Percentiles rank a stretch among this genome's conserved stretches.
Evolutionary conservation across 2,113 vertebrate species (phyloP).

Genomic region (Laticauda laticaudata): DNA sequence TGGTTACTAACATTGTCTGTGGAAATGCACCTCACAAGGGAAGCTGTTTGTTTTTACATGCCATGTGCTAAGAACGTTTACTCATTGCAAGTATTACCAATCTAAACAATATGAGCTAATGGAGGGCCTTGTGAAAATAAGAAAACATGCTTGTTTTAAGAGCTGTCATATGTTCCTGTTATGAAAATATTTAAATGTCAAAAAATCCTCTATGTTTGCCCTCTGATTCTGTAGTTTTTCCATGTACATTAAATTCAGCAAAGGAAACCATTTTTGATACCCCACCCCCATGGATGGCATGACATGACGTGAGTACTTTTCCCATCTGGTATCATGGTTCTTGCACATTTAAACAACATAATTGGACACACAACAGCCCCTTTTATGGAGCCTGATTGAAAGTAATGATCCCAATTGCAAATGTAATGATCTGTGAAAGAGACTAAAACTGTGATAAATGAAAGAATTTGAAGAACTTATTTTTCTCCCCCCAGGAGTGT

Average conservation of each 20-base stretch:
- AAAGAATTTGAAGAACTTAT: conserved; percentile 33
- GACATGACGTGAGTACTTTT: conserved; percentile 6
- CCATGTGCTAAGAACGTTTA: conserved; percentile 63
- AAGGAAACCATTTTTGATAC: conserved; percentile 32
- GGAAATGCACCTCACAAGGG: conserved; percentile 52
- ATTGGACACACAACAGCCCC: conserved; percentile 40
- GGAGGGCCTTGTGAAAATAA: conserved; percentile 66
- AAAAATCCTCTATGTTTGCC: conserved; percentile 38
- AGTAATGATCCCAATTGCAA: conserved; percentile 39
- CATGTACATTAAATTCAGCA: conserved; percentile 39
- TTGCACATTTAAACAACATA: conserved; percentile 36
- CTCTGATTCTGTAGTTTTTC: conserved; percentile 38
- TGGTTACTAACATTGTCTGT: conserved; percentile 51
- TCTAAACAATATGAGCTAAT: conserved; percentile 67
- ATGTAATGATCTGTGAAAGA: conserved; percentile 36
- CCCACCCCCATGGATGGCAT: not conserved
- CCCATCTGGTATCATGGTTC: conserved; percentile 14
- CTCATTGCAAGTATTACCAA: conserved; percentile 61
- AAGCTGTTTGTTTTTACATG: conserved; percentile 69
- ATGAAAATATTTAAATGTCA: conserved; percentile 56
- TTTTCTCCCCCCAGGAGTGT: conserved; percentile 3
- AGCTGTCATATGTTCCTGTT: conserved; percentile 55
- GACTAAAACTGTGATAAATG: conserved; percentile 27
- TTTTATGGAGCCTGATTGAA: conserved; percentile 26
- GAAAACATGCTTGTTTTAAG: conserved; percentile 67